Base-by-base conservation (phyloP, 2,113 vertebrate species). In the Siphamia tubifer region DNA sequence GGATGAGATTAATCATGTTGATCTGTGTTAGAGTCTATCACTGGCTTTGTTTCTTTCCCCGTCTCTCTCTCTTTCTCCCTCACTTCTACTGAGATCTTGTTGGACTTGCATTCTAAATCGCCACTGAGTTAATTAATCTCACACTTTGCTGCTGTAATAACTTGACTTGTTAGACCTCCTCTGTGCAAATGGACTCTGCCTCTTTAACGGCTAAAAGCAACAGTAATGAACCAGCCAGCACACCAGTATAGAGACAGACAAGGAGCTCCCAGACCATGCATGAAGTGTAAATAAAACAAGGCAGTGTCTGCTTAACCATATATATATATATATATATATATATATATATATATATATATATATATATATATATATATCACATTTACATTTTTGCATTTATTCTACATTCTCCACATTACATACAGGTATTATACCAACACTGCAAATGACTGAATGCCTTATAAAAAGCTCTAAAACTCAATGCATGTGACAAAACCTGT, bases 91-190 rank as follows among this genome's bases (percentile, higher is more conserved):
- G 12, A 77, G 74, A 79, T 76, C 61, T 84, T 48, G 52, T 78
- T 47, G 34, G 69, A 68, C 54, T 36, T 36, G 44, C 62, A 68
- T 87, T 83, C 76, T 82, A 91, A 90, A 91, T 91, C 66, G 52
- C 64, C 73, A 67, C 56, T 69, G 73, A 90, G 82, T 91, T 92
- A 89, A 93, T 93, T 90, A 92, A 91, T 90, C 90, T 86, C 82
- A 86, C 81, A 85, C 85, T 91, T 73, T 64, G 89, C 85, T 81
- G 82, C 84, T 68, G 72, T 86, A 90, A 91, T 90, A 90, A 88
- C 83, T 83, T 87, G 82, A 92, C 89, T 85, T 68, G 76, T 87
- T 85, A 87, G 86, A 90, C 83, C 83, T 87, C 71, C 62, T 67
- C 65, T 56, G 47, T 35, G 47, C 69, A 87, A 90, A 90, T 86